These are phyloP conservation scores for Apamea anceps DNA, from an alignment of 2,888 invertebrate species.

Conservation along the genomic window DNA sequence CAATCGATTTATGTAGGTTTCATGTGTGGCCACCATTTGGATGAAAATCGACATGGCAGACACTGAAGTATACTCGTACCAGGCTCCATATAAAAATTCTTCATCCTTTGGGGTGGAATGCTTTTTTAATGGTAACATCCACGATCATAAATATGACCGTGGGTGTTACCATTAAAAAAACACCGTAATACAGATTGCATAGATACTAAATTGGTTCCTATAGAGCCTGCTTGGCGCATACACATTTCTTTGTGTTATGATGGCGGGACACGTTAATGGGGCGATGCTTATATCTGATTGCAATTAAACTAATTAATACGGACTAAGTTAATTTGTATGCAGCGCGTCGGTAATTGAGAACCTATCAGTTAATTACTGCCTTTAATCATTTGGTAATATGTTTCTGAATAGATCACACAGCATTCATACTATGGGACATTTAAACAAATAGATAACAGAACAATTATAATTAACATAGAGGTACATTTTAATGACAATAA, in stretches of 20 bases:
- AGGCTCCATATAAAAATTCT: background rate
- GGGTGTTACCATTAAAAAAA: conserved; percentile 10
- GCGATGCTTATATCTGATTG: conserved; percentile 35
- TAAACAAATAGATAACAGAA: conserved; percentile 54
- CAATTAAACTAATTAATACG: conserved; percentile 54
- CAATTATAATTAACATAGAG: conserved; percentile 45
- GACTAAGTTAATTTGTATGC: conserved; percentile 51
- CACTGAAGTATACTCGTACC: background rate
- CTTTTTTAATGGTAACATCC: background rate
- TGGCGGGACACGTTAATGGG: background rate
- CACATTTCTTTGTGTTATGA: background rate
- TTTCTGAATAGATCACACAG: conserved; percentile 61
- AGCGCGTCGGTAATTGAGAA: conserved; percentile 50
- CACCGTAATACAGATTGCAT: background rate
- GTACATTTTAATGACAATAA: conserved; percentile 53
- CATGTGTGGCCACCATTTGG: background rate
- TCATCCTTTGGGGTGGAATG: background rate
- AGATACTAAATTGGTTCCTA: background rate
- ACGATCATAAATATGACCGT: no score
- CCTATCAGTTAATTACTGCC: conserved; percentile 21
- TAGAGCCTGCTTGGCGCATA: background rate
- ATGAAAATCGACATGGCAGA: background rate
- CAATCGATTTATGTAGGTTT: background rate
- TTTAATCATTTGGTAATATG: conserved; percentile 17
- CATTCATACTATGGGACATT: conserved; percentile 44